Evolutionary conservation across 1,140 invertebrate genomes (phyloP).

Genomic region (Caerostris extrusa): DNA sequence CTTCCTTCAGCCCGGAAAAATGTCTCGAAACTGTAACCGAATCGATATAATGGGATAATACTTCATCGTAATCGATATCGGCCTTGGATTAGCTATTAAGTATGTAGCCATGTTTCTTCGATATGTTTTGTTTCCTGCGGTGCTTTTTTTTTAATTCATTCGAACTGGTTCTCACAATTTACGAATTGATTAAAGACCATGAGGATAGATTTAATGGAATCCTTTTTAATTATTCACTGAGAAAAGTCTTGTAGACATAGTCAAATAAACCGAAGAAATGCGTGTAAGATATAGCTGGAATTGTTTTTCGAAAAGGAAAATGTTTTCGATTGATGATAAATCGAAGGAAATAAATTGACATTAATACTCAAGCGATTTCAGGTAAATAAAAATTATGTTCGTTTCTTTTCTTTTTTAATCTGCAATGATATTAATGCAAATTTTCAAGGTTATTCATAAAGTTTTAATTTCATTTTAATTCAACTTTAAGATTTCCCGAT

Average conservation of each 20-base stretch:
- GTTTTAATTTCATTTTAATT: no score
- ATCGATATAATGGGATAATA: slow-evolving; percentile 75
- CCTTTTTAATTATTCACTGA: background rate
- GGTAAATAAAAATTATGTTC: no score
- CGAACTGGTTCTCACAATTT: background rate
- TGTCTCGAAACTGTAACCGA: slow-evolving; percentile 72
- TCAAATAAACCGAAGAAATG: background rate
- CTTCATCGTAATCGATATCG: slow-evolving; percentile 73
- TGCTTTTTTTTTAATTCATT: background rate
- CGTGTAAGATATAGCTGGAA: background rate
- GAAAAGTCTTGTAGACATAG: background rate
- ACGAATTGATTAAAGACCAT: slow-evolving; percentile 14
- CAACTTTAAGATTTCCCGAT: no score
- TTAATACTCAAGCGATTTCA: no score
- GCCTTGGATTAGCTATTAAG: slow-evolving; percentile 58
- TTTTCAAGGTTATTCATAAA: no score
- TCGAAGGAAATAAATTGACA: no score
- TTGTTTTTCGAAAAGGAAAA: background rate
- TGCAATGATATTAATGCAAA: no score
- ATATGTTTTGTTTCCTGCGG: background rate
- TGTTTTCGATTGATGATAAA: background rate
- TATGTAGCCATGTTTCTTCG: slow-evolving; percentile 35
- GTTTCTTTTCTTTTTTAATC: no score
- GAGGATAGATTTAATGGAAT: slow-evolving; percentile 4
- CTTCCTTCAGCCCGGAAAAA: slow-evolving; percentile 38